Conservation (phyloP, 2,888 invertebrate genomes). For the Podotricha telesiphe region DNA sequence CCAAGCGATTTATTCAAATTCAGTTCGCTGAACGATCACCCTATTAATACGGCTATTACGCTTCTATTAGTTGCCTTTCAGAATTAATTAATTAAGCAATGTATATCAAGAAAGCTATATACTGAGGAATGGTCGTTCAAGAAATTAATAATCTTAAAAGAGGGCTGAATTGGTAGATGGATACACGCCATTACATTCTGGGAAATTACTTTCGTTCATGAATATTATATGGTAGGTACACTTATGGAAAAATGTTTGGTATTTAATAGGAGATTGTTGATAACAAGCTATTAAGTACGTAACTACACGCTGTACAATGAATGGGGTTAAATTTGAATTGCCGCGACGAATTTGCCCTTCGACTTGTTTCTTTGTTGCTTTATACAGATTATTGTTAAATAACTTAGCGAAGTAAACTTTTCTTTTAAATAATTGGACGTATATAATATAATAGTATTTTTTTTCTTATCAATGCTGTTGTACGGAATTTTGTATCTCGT, state of each 20-base stretch:
- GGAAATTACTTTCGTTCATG: conserved; percentile 32
- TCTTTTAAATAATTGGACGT: too few relatives aligned
- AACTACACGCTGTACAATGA: conserved; percentile 3
- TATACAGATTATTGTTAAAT: background rate
- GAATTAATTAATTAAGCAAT: conserved; percentile 45
- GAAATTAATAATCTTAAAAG: conserved; percentile 43
- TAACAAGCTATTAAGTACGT: conserved; percentile 24
- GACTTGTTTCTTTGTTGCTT: background rate
- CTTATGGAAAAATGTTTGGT: conserved; percentile 23
- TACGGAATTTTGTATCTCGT: too few relatives aligned
- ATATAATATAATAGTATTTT: too few relatives aligned
- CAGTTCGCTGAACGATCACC: conserved; percentile 30
- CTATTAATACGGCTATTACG: conserved; percentile 37
- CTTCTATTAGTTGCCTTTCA: conserved; percentile 39
- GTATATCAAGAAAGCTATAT: conserved; percentile 39
- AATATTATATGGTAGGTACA: conserved; percentile 38
- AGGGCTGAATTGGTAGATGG: conserved; percentile 24
- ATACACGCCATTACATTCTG: conserved; percentile 25
- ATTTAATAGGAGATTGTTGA: conserved; percentile 26
- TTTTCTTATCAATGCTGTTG: too few relatives aligned
- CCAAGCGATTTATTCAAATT: conserved; percentile 33
- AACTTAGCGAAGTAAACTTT: too few relatives aligned
- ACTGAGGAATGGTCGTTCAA: conserved; percentile 36
- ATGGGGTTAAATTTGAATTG: conserved; percentile 15
- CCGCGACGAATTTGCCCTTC: conserved; percentile 1